Base-by-base conservation (phyloP, 2,888 invertebrate species). In the Pseudoips prasinana region DNA sequence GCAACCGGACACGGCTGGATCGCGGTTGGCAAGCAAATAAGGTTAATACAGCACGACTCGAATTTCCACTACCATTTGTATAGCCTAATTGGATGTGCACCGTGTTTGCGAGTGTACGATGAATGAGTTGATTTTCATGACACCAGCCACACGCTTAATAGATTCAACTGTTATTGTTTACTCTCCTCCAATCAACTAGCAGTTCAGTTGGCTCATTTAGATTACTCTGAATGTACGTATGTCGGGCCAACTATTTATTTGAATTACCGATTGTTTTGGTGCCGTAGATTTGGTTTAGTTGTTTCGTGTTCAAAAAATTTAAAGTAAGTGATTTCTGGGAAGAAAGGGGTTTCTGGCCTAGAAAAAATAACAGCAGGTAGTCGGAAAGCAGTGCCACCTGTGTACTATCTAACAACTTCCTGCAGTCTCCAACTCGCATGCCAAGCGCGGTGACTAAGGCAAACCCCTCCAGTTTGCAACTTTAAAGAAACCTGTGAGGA, bases 101-200 rank as follows among this genome's bases (percentile, higher is more conserved):
- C 38, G 43, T 58, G 56, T 64, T 58, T 60, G 48, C 45, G 26
- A 38, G 39, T 33, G 58, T 29, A 35, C 48, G 33, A 39, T 31
- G 49, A 57, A 58, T 63, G 64, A 60, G 64, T 63, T 67, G 61
- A 70, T 67, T 66, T 64, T 64, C 62, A 64, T 67, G 64, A 64
- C 62, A 60, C 59, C 39, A 10, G 24, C 40, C 10, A 9, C 33
- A 22, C 11, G 40, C 38, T 43, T 64, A 56, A 61, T 58, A 59
- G 55, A 62, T 58, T 64, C 56, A 26, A 25, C 54, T 50, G 51
- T 44, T 58, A 64, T 54, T 64, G 65, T 67, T 71, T 63, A 51
- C 59, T 42, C 46, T 49, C 54, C 55, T 40, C 56, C 60, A 61
- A 55, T 58, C 60, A 61, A 55, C 59, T 44, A 39, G 36, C 33